A percentile compares a stretch with the other conserved stretches of the same genome.
Conservation (phyloP, 2,797 vertebrate species). For the Limnodromus scolopaceus region DNA sequence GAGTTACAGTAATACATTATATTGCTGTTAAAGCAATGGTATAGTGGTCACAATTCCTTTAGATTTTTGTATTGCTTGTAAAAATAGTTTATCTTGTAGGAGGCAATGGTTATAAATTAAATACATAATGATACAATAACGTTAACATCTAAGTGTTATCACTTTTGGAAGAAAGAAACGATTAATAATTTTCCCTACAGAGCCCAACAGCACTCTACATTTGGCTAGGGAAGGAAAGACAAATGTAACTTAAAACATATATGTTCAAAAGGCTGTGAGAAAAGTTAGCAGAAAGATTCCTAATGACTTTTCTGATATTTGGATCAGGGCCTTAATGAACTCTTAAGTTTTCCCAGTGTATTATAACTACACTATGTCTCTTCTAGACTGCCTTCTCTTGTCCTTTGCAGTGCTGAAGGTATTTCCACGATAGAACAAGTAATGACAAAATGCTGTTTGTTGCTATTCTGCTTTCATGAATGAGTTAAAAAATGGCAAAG, state of each 20-base stretch:
- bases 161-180: not conserved
- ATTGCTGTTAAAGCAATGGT: not conserved
- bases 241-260: not conserved
- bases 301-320: not conserved
- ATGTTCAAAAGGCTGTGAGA: not conserved
- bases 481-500: not conserved
- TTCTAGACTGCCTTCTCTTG: not conserved
- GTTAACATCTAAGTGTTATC: not conserved
- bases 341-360: not conserved
- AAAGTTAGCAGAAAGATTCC: not conserved
- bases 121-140: not conserved
- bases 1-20: not conserved
- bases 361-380: not conserved
- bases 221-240: not conserved
- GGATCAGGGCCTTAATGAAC: not conserved
- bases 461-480: not conserved
- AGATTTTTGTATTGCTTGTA: not conserved
- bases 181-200: not conserved
- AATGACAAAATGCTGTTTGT: not conserved
- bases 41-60: not conserved
- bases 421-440: not conserved
- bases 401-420: not conserved
- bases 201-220: not conserved
- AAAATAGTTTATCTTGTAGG: not conserved
- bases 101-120: not conserved